phyloP scores from a whole-genome alignment of 1,140 invertebrate genomes.

The Hormaphis cornu region DNA sequence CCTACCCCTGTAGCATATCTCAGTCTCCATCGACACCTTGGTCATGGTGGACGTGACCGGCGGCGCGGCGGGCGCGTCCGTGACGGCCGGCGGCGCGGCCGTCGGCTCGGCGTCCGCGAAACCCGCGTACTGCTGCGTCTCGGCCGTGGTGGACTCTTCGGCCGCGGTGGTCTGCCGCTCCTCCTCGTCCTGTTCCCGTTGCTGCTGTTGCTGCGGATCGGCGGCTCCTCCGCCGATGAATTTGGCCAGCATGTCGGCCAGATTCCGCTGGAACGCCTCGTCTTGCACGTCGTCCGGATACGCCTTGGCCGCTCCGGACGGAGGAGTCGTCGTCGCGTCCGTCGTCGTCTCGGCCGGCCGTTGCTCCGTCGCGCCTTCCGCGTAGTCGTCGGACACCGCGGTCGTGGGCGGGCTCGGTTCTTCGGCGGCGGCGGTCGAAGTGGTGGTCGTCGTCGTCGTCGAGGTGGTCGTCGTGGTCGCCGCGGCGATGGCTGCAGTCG shows the following conservation, averaged over 20 bases:
- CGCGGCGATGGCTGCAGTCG: neutral
- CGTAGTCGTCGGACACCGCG: conserved; percentile 36
- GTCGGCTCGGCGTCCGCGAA: conserved; percentile 19
- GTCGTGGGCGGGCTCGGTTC: conserved; percentile 35
- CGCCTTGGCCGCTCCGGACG: neutral
- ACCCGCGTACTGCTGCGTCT: neutral
- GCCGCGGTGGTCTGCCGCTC: neutral
- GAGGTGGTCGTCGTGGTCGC: neutral
- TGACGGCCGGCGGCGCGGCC: conserved; percentile 39
- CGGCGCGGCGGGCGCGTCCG: conserved; percentile 45
- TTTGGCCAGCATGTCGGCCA: conserved; percentile 20
- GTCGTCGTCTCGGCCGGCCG: neutral
- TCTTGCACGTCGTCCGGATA: neutral
- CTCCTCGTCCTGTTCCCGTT: neutral
- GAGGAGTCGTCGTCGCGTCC: neutral
- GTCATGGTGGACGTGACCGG: conserved; percentile 62
- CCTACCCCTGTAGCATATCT: conserved; percentile 73
- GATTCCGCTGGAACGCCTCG: conserved; percentile 22
- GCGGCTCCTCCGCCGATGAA: neutral
- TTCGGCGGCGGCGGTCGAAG: neutral
- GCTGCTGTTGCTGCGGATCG: neutral
- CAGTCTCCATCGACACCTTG: conserved; percentile 71
- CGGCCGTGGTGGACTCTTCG: conserved; percentile 18
- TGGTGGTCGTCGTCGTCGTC: neutral
- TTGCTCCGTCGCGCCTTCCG: conserved; percentile 29